Conservation (phyloP, 2,113 vertebrate species). For the Synchiropus splendidus region DNA sequence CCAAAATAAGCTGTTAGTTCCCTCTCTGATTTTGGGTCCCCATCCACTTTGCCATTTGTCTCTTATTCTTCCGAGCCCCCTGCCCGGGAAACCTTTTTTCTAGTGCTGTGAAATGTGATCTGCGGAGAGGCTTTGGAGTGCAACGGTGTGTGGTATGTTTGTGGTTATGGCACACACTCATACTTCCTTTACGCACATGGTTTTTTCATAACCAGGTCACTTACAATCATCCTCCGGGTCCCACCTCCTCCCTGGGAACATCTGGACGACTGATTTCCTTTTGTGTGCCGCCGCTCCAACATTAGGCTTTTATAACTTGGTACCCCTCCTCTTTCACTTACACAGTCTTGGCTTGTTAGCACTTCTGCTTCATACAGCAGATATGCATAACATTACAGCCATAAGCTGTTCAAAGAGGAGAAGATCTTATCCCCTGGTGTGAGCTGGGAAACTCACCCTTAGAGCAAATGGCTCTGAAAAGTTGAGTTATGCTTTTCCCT, state of each 20-base stretch:
- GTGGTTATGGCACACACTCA: background rate
- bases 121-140: conserved; percentile 27
- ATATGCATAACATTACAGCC: too few relatives aligned
- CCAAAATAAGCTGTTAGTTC: background rate
- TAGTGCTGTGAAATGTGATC: conserved; percentile 52
- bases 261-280: conserved; percentile 10
- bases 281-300: too few relatives aligned
- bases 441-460: too few relatives aligned
- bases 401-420: too few relatives aligned
- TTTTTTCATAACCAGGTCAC: conserved; percentile 1
- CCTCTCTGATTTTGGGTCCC: conserved; percentile 11
- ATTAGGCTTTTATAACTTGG: too few relatives aligned
- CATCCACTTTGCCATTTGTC: conserved; percentile 1
- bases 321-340: too few relatives aligned
- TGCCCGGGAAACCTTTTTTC: conserved; percentile 44
- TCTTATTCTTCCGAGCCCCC: conserved; percentile 10
- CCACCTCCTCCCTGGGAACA: background rate
- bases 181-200: conserved; percentile 2
- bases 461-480: too few relatives aligned
- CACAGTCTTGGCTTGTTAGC: too few relatives aligned
- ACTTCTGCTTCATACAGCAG: too few relatives aligned
- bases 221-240: too few relatives aligned
- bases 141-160: conserved; percentile 17
- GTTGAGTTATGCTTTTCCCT: too few relatives aligned
- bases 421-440: too few relatives aligned